Evolutionary conservation across 2,797 vertebrate species (phyloP).

Genomic region (Anguilla anguilla): DNA sequence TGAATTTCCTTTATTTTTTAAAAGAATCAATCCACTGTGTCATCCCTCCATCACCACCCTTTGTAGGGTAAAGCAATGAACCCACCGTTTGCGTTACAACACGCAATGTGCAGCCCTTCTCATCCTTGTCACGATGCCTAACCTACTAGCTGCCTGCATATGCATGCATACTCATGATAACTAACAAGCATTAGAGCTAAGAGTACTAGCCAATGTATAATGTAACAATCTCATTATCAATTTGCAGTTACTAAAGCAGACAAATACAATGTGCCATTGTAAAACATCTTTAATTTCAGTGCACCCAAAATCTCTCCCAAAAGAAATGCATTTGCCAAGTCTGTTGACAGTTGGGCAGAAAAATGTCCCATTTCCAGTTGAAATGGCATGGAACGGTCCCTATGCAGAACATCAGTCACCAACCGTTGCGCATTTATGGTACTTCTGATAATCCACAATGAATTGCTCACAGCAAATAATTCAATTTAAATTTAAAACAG

Average conservation of each 20-base stretch:
- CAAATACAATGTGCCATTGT: not conserved
- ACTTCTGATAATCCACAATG: not conserved
- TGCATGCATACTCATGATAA: not conserved
- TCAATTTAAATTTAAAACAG: not conserved
- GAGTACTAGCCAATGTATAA: not conserved
- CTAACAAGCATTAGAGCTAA: not conserved
- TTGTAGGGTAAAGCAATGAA: too few species aligned
- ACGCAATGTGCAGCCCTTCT: not conserved
- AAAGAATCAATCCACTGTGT: too few species aligned
- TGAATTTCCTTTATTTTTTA: too few species aligned
- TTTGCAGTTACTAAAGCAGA: not conserved
- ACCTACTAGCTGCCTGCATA: not conserved
- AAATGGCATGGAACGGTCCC: not conserved
- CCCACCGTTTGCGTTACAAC: too few species aligned
- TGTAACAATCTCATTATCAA: not conserved
- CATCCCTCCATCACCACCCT: not conserved
- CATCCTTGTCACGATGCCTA: not conserved
- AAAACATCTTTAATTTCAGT: not conserved
- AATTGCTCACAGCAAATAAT: conserved; percentile 18
- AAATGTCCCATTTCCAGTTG: not conserved
- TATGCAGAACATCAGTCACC: not conserved
- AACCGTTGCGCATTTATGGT: not conserved
- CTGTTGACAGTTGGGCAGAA: not conserved
- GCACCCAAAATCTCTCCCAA: not conserved
- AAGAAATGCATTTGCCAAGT: not conserved